Evolutionary conservation across 2,888 invertebrate species (phyloP), one percentile per base, ranked within the genome.

Genomic region (Stegophylla sp.): DNA sequence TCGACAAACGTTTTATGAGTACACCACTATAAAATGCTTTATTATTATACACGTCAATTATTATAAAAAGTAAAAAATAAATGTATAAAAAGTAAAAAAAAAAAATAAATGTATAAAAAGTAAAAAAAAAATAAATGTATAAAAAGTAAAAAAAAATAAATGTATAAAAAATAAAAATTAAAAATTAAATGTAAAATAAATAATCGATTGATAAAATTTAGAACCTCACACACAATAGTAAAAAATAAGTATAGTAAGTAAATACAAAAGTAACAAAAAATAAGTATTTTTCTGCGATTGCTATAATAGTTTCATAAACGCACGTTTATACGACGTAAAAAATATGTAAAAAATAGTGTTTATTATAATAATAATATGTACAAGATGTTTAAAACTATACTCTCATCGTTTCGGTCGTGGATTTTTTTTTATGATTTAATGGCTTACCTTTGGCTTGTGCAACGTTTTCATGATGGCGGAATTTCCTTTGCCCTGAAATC

Each of bases 401-500:
- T 12, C 20, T 28, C 34, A 53, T 75, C 28, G 41, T 64, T 75
- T 75, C 10, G 53, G 41, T 75, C 75, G 17, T 17, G 64, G 34
- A 45, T 61, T 61, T 75, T 79, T 61, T 61, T 75, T 79, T 79
- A 79, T 79, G 79, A 79, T 61, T 79, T 71, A 79, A 79, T 79
- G 48, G 79, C 79, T 79, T 79, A 79, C 79, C 79, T 79, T 79
- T 79, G 79, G 79, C 61, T 79, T 79, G 69, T 79, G 79, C 69
- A 79, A 79, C 48, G 79, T 61, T 79, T 79, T 79, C 59, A 79
- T 69, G 12, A 79, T 20, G 7, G 28, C 61, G 5, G 79, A 20
- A 69, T 79, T 79, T 41, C 79, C 79, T 79, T 79, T 79, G 51
- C 69, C 48, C 79, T 79, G 61, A 71, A 79, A 79, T 51, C 59